A percentile compares a stretch with the other conserved stretches of the same genome.
These are phyloP conservation scores for Cygnus olor DNA, from an alignment of 2,797 vertebrate species.

Conservation along the genomic window DNA sequence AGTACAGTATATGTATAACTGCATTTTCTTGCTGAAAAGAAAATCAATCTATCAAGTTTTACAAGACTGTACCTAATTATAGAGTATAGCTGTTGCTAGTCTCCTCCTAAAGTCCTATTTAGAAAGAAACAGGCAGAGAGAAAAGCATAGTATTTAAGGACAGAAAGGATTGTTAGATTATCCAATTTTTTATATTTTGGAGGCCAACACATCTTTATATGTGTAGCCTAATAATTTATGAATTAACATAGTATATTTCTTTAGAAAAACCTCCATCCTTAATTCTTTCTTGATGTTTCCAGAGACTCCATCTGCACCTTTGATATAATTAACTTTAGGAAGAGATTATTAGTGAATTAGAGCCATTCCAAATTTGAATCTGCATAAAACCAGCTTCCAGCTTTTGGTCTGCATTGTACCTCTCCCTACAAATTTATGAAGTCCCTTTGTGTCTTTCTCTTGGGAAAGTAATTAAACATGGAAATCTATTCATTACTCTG, in stretches of 20 bases:
- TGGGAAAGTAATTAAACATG: constrained; percentile 65
- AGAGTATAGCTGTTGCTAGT: not conserved
- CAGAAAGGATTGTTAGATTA: not conserved
- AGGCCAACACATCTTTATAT: not conserved
- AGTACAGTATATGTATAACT: not conserved
- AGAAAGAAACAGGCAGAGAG: not conserved
- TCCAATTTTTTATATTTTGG: not conserved
- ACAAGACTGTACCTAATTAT: not conserved
- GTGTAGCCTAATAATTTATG: not conserved
- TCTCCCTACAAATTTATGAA: constrained; percentile 56
- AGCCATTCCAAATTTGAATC: constrained; percentile 5
- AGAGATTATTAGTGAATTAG: constrained; percentile 4
- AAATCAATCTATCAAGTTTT: not conserved
- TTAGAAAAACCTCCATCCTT: not conserved
- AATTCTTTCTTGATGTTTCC: not conserved
- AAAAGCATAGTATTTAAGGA: not conserved
- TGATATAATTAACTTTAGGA: not conserved
- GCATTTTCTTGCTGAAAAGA: not conserved
- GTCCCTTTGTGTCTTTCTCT: constrained; percentile 38
- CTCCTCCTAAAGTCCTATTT: not conserved
- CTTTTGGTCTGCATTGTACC: constrained; percentile 8
- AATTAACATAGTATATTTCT: not conserved
- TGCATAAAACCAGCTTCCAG: constrained; percentile 26
- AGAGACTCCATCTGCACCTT: not conserved
- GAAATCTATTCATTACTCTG: constrained; percentile 47